Evolutionary conservation across 2,888 invertebrate genomes (phyloP).

Genomic region (Papilio gigon): DNA sequence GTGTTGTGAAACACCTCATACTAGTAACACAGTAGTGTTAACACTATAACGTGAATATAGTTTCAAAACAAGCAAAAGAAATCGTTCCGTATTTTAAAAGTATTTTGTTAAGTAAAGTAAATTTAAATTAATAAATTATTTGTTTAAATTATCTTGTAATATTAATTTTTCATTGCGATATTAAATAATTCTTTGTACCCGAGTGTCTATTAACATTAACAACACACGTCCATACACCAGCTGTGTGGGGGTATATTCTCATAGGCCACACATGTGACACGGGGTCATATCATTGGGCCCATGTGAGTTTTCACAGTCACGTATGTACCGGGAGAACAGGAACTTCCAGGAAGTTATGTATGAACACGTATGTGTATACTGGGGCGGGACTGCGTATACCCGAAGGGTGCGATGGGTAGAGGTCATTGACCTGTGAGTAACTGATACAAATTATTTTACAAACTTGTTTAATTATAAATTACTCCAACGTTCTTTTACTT

Average conservation of each 20-base stretch:
- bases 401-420: conserved; percentile 28
- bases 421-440: conserved; percentile 19
- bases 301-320: conserved; percentile 78
- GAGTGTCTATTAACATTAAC: not conserved
- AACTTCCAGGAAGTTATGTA: conserved; percentile 56
- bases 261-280: conserved; percentile 39
- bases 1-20: conserved; percentile 6
- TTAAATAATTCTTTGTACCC: not conserved
- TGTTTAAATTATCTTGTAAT: too few species aligned
- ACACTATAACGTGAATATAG: not conserved
- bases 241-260: not conserved
- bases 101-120: not conserved
- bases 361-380: conserved; percentile 54
- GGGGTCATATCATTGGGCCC: conserved; percentile 63
- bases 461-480: not conserved
- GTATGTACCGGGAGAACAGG: conserved; percentile 74
- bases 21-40: not conserved
- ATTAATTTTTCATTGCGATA: too few species aligned
- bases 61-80: conserved; percentile 12
- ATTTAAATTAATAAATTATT: too few species aligned
- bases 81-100: not conserved
- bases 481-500: not conserved
- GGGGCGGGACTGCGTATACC: conserved; percentile 48
- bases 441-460: not conserved
- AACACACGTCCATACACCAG: not conserved